Evolutionary conservation across 2,113 vertebrate genomes (phyloP), one percentile per base, ranked within the genome.

Genomic region (Phalacrocorax brasilianus): DNA sequence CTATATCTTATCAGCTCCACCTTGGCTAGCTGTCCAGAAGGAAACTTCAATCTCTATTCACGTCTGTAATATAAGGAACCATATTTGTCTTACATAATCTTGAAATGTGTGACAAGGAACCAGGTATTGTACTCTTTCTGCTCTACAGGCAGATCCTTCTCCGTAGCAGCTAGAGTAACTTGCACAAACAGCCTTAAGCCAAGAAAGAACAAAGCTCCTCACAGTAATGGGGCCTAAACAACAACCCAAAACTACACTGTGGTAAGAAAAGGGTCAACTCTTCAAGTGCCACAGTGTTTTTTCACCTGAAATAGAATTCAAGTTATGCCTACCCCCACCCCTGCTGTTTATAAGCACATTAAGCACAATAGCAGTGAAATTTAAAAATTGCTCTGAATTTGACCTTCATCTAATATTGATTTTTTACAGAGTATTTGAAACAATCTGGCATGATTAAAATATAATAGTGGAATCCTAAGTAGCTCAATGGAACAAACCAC

Each of bases 391-490:
- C 52, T 74, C 68, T 81, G 35, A 79, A 93, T 53, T 84, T 79
- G 40, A 79, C 38, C 42, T 53, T 84, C 68, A 45, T 70, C 74
- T 45, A 47, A 20, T 62, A 85, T 83, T 71, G 2, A 55, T 50
- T 95, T 95, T 94, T 94, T 83, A 68, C 28, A 21, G 80, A 49
- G 28, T 72, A 67, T 76, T 95, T 93, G n/a, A 85, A 95, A 72
- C 44, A 81, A 88, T 47, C 38, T 67, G 76, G 44, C 73, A 80
- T n/a, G 10, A 77, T 65, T 58, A 61, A 78, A 79, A 67, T 65
- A 52, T 62, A 83, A 81, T 35, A 74, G 7, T 65, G 33, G 80
- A 72, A 87, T 68, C 75, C 4, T 23, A 58, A 72, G 21, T 49
- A 80, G 53, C 50, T 79, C 63, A 83, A 76, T 94, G n/a, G n/a